Conservation (phyloP, 1,140 invertebrate genomes). For the Chironomus striatipennis region DNA sequence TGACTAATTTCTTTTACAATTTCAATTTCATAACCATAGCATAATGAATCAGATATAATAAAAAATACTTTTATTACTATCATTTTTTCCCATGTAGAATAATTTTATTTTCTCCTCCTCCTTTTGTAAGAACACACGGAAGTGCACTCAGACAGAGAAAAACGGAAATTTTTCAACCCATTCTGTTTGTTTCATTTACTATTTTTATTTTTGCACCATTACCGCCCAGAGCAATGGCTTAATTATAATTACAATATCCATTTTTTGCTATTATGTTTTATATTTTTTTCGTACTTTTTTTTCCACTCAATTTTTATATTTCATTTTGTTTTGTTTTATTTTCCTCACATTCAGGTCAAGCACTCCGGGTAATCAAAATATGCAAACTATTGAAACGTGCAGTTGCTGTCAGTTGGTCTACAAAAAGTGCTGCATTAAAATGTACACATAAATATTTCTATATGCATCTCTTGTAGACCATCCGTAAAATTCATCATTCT, state of each 20-base stretch:
- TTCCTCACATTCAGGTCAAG: not conserved
- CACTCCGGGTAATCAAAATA: not conserved
- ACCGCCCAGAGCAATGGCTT: not conserved
- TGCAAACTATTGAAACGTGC: not conserved
- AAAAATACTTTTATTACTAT: too few species aligned
- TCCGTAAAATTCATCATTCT: too few species aligned
- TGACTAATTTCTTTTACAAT: too few species aligned
- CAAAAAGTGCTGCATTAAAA: not conserved
- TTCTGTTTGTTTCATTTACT: too few species aligned
- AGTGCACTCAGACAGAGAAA: not conserved
- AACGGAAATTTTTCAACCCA: not conserved
- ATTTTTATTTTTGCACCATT: slow-evolving; percentile 12
- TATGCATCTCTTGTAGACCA: too few species aligned
- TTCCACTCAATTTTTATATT: not conserved
- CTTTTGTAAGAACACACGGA: too few species aligned
- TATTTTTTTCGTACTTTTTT: not conserved
- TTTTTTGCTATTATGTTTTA: not conserved
- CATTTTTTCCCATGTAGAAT: too few species aligned
- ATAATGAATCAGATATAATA: too few species aligned
- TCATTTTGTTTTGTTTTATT: not conserved
- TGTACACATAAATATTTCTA: not conserved
- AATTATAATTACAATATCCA: slow-evolving; percentile 10
- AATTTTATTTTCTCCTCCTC: too few species aligned
- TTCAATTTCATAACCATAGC: too few species aligned
- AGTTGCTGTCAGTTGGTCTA: not conserved